Evolutionary conservation across 2,797 vertebrate species (phyloP), one percentile per base, ranked within the genome.

Genomic region (Chromobotia macracanthus): DNA sequence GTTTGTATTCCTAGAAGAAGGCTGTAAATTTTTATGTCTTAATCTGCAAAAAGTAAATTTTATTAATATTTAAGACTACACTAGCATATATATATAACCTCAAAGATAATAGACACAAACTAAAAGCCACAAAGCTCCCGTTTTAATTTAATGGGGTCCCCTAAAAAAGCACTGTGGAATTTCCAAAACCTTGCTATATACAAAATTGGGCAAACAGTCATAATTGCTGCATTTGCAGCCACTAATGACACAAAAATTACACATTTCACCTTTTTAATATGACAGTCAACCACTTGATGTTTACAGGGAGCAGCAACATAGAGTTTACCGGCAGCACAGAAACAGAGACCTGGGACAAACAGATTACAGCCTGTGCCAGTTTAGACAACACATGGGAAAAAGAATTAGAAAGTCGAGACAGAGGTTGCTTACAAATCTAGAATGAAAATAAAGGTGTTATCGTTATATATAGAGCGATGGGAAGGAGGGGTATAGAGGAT

Each of bases 291-390:
- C 3, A 9, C 48, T 44, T 50, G 13, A 68, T 69, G n/a, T 18
- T 48, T 25, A 48, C 25, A 35, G 48, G 4, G 18, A n/a, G 35
- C 31, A 31, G 50, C 16, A 28, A 55, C 35, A 46, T n/a, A 19
- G 5, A 63, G 63, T 35, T 50, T 19, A 35, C 48, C 31, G 16
- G 35, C 13, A 5, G 11, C 8, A 21, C n/a, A 67, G 18, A 65
- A 46, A 67, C 8, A 44, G 41, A 77, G 53, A 60, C 13, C 31
- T 21, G 9, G 19, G 61, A 38, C 61, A 64, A 64, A 64, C 18
- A 41, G 44, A 77, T 77, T 77, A 60, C 41, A 50, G 41, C 23
- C 51, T 13, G 65, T 18, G 46, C 67, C 65, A 69, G 65, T 58
- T 60, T 35, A 50, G 65, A 77, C 75, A 60, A 60, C n/a, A 15